Percentiles rank a stretch among this genome's conserved stretches.
phyloP scores from a whole-genome alignment of 2,797 vertebrate species.

The Xenops minutus region DNA sequence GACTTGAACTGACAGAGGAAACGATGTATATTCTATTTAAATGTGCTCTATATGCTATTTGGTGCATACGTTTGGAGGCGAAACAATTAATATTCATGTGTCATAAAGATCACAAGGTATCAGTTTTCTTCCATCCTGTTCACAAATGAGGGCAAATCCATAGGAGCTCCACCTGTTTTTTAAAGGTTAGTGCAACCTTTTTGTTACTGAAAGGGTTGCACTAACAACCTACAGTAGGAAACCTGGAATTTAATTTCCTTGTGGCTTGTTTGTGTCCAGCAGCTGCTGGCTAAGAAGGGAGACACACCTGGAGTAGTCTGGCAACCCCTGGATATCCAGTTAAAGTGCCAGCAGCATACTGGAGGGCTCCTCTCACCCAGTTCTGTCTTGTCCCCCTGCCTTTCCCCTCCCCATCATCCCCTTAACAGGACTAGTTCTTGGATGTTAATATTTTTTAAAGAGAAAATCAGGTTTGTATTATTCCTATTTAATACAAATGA shows the following conservation, averaged over 20 bases:
- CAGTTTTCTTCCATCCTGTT: not conserved
- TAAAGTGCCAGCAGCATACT: not conserved
- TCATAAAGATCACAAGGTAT: not conserved
- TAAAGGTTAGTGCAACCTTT: not conserved
- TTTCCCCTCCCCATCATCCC: rapidly evolving
- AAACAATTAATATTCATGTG: not conserved
- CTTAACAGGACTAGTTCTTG: not conserved
- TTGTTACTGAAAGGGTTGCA: too few species aligned
- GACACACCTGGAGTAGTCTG: not conserved
- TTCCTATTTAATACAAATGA: not conserved
- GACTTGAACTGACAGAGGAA: not conserved
- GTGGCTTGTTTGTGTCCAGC: not conserved
- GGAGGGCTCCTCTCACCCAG: not conserved
- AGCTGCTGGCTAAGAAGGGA: not conserved
- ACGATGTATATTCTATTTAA: not conserved
- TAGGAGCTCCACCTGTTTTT: not conserved
- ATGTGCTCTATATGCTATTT: not conserved
- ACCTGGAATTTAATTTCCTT: not conserved
- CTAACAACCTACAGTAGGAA: not conserved
- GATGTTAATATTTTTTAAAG: not conserved
- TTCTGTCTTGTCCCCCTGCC: not conserved
- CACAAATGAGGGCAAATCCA: not conserved
- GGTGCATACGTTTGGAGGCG: not conserved
- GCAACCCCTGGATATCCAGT: not conserved
- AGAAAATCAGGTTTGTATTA: not conserved